Base-by-base conservation (phyloP, 2,888 invertebrate species). In the Himalopsyche anomala region DNA sequence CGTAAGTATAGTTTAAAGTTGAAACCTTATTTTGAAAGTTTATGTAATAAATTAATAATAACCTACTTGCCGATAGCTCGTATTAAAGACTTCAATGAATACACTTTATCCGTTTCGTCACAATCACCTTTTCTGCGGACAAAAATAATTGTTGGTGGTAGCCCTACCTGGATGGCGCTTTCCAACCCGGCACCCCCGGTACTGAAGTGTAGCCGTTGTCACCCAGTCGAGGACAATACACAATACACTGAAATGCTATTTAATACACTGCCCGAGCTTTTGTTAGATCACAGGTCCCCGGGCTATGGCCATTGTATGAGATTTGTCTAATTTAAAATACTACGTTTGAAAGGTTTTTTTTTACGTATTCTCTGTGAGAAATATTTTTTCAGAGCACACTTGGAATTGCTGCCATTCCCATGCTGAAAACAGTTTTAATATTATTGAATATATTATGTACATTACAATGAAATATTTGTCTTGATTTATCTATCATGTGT, bases 251-350 rank as follows among this genome's bases (percentile, higher is more conserved):
- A 74, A 74, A 74, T 38, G 74, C 38, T 74, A 38, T 74, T 74
- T 74, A 74, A 74, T 74, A 74, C 12, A 74, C 74, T 74, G 38
- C 28, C 36, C 74, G 74, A 74, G 74, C 74, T 36, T 74, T 74
- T 74, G 74, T 74, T 38, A 5, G 74, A 36, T 74, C 74, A 74
- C 74, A 74, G 36, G 74, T 74, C 74, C 74, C 74, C 74, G 74
- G 74, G 38, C 74, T 12, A 74, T 38, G 36, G 74, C 74, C 38
- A 74, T 74, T 74, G 74, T 74, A 38, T 74, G 74, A 36, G 74
- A 74, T 74, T 28, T 74, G 74, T 74, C 74, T 74, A 74, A 74
- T 74, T 74, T 74, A 74, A 74, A 74, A 74, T 74, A 74, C 38
- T 74, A 4, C 36, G 74, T 36, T 28, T 36, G 36, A 36, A 51